Base-by-base conservation (phyloP, 2,888 invertebrate genomes). In the Lycophotia porphyrea region DNA sequence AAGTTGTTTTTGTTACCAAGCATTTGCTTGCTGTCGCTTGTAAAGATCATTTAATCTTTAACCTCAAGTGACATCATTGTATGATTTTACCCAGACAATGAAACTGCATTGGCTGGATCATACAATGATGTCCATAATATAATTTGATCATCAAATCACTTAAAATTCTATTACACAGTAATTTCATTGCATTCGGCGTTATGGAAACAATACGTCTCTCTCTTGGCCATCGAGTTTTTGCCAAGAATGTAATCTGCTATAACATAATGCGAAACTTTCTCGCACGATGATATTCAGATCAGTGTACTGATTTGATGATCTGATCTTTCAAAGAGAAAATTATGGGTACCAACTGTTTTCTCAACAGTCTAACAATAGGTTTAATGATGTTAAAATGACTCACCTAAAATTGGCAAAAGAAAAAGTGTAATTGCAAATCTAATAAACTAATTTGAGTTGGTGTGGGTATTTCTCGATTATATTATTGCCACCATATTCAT, bases 181-280 rank as follows among this genome's bases (percentile, higher is more conserved):
- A 84, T 86, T 80, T 76, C 61, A 65, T 70, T 78, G 71, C 77
- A 74, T 49, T 63, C 60, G 72, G 72, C 74, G 81, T 81, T 81
- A 81, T 80, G 76, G 74, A 81, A 88, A 87, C 87, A 89, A 88
- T 86, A 84, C 63, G 65, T 58, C 88, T 87, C 86, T 78, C 84
- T 87, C 87, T 79, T 63, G 76, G 58, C 36, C 77, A 79, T 81
- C 70, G 81, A 83, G 67, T 87, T 88, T 88, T 90, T 82, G 77
- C 84, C 55, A 85, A 84, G 82, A 88, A 87, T 84, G 84, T 87
- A 89, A 88, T 88, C 87, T 90, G 86, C 80, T 79, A 80, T 77
- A 84, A 84, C 86, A 90, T 88, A 87, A 91, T 91, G 88, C 80
- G 80, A 87, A 88, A 93, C 93, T 93, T 93, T 93, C 93, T 91